Evolutionary conservation across 2,113 vertebrate genomes (phyloP).

Genomic region (Cinclus mexicanus): DNA sequence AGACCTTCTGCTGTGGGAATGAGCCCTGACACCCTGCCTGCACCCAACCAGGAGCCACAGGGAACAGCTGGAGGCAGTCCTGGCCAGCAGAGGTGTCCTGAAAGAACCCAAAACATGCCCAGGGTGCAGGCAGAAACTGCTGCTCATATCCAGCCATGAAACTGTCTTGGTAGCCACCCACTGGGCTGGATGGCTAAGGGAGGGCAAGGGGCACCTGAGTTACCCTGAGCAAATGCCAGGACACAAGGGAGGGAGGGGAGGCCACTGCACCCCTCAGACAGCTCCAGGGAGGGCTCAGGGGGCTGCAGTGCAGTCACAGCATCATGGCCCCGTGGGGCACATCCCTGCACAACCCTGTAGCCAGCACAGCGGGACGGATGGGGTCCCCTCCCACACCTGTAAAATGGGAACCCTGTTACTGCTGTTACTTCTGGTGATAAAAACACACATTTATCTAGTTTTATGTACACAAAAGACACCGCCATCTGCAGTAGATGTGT

Average conservation of each 20-base stretch:
- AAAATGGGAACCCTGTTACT: fast-evolving
- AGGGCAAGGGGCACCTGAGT: fast-evolving
- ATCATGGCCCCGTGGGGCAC: fast-evolving
- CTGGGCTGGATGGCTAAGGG: fast-evolving
- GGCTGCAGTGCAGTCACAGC: neutral
- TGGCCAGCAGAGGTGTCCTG: neutral
- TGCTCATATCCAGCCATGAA: fast-evolving
- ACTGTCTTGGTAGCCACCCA: fast-evolving
- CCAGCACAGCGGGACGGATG: fast-evolving
- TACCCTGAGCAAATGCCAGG: fast-evolving
- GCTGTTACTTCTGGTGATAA: neutral
- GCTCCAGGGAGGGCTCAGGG: neutral
- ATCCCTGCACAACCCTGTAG: fast-evolving
- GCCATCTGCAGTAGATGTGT: neutral
- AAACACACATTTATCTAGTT: neutral
- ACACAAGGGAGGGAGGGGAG: neutral
- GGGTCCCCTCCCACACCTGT: neutral
- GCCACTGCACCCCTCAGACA: fast-evolving
- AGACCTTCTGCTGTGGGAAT: neutral
- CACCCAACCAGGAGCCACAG: neutral
- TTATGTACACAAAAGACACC: fast-evolving
- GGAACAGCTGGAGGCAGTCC: no score
- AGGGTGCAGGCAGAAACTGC: neutral
- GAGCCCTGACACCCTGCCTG: neutral
- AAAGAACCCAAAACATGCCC: fast-evolving